Evolutionary conservation across 2,113 vertebrate genomes (phyloP), one percentile per base, ranked within the genome.

Genomic region (Ammodytes dubius): DNA sequence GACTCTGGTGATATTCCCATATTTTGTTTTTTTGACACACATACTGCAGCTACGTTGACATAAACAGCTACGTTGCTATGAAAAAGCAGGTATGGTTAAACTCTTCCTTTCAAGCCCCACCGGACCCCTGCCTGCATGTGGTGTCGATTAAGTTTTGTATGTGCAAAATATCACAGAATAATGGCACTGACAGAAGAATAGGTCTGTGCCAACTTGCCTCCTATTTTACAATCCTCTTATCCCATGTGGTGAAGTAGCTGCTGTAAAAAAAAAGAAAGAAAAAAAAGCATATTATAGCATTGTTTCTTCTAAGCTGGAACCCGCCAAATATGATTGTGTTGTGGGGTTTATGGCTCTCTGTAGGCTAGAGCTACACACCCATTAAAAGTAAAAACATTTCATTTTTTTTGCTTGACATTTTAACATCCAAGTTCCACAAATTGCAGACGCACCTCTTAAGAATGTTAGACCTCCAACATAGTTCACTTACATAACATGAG

Each of bases 391-490:
- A 80, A 68, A 87, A 86, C 88, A 88, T 68, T 46, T 79, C 83
- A 56, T 42, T 13, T 72, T 27, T 81, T 77, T 66, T 77, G 70
- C 88, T 90, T 88, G 82, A 83, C 84, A 59, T 46, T 81, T 87
- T 78, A 65, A 82, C 59, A 60, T 85, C 69, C 74, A 70, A 89
- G 83, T 82, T 84, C 69, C 53, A 15, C 71, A 86, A 82, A 87
- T 76, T 79, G 65, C 50, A 83, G 67, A 61, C 46, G 1, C 60
- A 57, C 46, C 70, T 52, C 10, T 1, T 70, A 76, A 79, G 67
- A 69, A 87, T 85, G 74, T 80, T 58, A 39, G 86, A 86, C 88
- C 91, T 82, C 84, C 81, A 74, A 74, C 53, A 61, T 54, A 79
- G 78, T 64, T 47, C n/a, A 52, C 42, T 90, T 88, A 52, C 59